Conservation (phyloP, 2,113 vertebrate genomes). For the Takifugu bimaculatus region DNA sequence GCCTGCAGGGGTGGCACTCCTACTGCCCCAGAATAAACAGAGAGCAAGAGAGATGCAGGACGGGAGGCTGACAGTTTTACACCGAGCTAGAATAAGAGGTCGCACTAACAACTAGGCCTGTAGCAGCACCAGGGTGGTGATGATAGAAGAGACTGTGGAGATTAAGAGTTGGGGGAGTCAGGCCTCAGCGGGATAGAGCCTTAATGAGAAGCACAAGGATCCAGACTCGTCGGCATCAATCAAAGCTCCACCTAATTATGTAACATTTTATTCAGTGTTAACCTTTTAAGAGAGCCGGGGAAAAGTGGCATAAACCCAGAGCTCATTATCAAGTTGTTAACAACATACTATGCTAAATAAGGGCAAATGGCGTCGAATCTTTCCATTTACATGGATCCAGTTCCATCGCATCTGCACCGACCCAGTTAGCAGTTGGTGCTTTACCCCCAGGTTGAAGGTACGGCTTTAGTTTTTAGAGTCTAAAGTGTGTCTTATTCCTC, state of each 20-base stretch:
- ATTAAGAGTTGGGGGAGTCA: conserved; percentile 6
- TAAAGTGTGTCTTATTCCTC: no score
- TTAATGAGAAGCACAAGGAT: conserved; percentile 46
- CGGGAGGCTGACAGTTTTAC: conserved; percentile 9
- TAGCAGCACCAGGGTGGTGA: conserved; percentile 13
- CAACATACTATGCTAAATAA: no score
- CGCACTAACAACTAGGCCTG: conserved; percentile 13
- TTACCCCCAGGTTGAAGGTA: no score
- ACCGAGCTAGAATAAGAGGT: conserved; percentile 15
- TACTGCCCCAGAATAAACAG: conserved; percentile 27
- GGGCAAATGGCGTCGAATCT: no score
- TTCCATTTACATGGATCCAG: no score
- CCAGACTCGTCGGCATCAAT: conserved; percentile 26
- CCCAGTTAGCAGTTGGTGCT: no score
- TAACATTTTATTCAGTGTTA: conserved; percentile 18
- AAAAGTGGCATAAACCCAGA: not conserved
- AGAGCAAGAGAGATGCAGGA: conserved; percentile 11
- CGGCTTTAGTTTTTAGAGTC: no score
- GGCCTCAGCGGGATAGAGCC: conserved; percentile 33
- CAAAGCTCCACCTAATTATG: conserved; percentile 5
- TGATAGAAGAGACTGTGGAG: conserved; percentile 13
- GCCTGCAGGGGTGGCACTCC: conserved; percentile 39
- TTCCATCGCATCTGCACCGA: no score
- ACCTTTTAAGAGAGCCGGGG: conserved; percentile 10
- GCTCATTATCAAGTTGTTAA: no score